Conservation (phyloP, 2,888 invertebrate species). For the Meiosimyza decipiens region DNA sequence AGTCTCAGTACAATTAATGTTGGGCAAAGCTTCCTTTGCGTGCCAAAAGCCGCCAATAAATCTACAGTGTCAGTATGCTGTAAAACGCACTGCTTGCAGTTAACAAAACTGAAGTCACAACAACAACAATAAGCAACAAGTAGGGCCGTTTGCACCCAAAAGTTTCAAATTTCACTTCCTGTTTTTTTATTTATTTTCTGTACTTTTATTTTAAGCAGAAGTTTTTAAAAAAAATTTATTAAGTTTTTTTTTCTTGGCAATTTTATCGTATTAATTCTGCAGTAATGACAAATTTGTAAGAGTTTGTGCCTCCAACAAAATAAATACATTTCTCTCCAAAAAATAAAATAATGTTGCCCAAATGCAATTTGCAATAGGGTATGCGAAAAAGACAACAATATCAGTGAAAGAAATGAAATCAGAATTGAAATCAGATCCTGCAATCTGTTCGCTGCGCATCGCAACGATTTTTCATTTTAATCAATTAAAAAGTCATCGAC, state of each 20-base stretch:
- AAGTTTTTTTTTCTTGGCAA: conserved; percentile 8
- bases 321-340: not conserved
- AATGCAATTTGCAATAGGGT: too few relatives aligned
- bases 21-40: conserved; percentile 21
- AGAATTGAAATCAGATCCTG: conserved; percentile 61
- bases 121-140: not conserved
- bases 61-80: conserved; percentile 39
- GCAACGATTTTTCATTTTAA: conserved; percentile 66
- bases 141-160: conserved; percentile 42
- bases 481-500: conserved; percentile 65
- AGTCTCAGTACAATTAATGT: conserved; percentile 39
- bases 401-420: conserved; percentile 26
- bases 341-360: not conserved
- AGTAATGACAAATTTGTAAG: conserved; percentile 21
- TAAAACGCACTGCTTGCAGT: not conserved
- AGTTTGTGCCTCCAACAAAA: not conserved
- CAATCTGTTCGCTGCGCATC: conserved; percentile 61
- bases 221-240: conserved; percentile 35
- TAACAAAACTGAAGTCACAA: conserved; percentile 31
- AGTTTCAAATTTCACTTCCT: conserved; percentile 65
- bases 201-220: conserved; percentile 43
- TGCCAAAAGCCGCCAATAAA: conserved; percentile 55
- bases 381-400: not conserved
- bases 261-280: conserved; percentile 12
- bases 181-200: conserved; percentile 46